Percentiles rank a stretch among this genome's conserved stretches.
phyloP scores from a whole-genome alignment of 2,797 vertebrate species.

The Avahi laniger region DNA sequence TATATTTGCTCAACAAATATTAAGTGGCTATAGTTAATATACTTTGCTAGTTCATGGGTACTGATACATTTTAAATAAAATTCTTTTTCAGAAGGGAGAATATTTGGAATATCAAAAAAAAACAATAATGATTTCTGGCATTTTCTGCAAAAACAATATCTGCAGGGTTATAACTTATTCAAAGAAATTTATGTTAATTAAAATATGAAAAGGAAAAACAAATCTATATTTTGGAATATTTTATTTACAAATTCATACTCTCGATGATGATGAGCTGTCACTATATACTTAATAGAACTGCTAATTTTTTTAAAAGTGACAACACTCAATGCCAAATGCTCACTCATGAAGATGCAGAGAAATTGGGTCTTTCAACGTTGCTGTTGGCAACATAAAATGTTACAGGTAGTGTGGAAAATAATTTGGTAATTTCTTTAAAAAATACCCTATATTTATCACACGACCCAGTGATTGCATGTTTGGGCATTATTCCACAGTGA shows the following conservation, averaged over 20 bases:
- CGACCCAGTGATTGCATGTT: background rate
- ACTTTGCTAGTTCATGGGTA: background rate
- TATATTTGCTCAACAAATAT: background rate
- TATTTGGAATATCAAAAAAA: background rate
- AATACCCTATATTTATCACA: background rate
- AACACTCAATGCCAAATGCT: background rate
- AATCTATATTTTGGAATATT: background rate
- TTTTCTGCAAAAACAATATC: background rate
- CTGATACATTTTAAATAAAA: background rate
- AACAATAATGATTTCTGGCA: background rate
- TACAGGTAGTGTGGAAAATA: background rate
- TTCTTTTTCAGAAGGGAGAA: background rate
- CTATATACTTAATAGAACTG: background rate
- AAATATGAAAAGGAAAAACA: background rate
- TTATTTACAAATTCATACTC: background rate
- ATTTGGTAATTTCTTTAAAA: background rate
- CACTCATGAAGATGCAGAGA: background rate
- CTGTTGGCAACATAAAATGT: background rate
- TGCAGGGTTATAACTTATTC: background rate
- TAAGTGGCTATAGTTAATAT: slow-evolving; percentile 36
- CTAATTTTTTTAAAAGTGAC: background rate
- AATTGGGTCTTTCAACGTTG: background rate
- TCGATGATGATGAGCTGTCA: background rate
- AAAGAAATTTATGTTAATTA: background rate
- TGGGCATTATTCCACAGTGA: background rate